Evolutionary conservation across 2,797 vertebrate genomes (phyloP).

Genomic region (Peromyscus nudipes): DNA sequence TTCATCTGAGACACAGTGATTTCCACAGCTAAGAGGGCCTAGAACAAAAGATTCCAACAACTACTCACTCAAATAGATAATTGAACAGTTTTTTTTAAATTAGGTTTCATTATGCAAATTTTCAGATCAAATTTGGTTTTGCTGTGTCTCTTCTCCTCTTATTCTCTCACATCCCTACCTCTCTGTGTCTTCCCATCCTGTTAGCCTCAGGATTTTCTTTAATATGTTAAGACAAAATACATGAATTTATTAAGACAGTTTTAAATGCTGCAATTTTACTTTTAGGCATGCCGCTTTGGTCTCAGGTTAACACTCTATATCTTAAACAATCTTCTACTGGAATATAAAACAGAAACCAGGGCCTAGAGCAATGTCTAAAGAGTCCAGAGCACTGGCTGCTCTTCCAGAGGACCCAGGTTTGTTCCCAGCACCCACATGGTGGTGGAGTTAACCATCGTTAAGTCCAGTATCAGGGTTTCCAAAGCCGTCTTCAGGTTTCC

Average conservation of each 20-base stretch:
- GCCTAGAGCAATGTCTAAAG: neutral
- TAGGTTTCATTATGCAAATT: neutral
- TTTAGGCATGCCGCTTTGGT: neutral
- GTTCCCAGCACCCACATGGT: neutral
- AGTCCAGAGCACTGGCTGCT: neutral
- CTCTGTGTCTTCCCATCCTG: neutral
- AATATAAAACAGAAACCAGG: neutral
- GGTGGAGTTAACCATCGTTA: neutral
- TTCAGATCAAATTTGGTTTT: neutral
- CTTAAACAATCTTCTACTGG: neutral
- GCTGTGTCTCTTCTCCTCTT: neutral
- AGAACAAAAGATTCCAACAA: neutral
- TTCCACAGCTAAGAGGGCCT: neutral
- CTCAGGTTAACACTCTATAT: neutral
- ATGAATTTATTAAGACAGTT: neutral
- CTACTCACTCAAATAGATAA: neutral
- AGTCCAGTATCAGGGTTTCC: neutral
- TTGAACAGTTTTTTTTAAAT: neutral
- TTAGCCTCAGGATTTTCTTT: neutral
- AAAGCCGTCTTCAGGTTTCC: too few relatives aligned
- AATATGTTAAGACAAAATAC: constrained; percentile 44
- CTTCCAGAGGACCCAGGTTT: neutral
- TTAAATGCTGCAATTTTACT: neutral
- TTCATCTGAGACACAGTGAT: neutral
- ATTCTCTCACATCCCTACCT: neutral